Percentiles rank a stretch among this genome's conserved stretches.
Evolutionary conservation across 2,113 vertebrate species (phyloP).

Genomic region (Artemisiospiza belli): DNA sequence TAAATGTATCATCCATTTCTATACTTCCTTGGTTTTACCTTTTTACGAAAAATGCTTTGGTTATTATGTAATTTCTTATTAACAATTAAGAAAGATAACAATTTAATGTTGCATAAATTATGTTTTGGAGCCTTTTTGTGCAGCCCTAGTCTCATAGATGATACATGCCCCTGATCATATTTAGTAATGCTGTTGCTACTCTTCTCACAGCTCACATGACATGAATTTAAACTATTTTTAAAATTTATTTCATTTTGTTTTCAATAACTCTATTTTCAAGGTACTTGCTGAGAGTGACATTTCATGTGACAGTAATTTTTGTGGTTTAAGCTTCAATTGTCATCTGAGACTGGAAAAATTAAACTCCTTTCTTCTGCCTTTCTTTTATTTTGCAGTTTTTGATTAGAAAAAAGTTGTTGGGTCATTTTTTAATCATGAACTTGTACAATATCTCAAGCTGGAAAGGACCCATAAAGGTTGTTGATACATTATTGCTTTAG

Average conservation of each 20-base stretch:
- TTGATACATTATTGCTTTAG: not conserved
- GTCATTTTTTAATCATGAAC: not conserved
- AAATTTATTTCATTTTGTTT: not conserved
- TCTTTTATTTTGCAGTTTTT: not conserved
- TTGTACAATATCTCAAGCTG: not conserved
- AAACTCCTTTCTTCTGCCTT: not conserved
- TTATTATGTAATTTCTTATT: not conserved
- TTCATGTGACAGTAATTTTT: not conserved
- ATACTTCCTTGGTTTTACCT: not conserved
- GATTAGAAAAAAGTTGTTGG: not conserved
- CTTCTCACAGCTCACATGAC: not conserved
- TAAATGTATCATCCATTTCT: not conserved
- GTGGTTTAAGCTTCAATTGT: not conserved
- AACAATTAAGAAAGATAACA: not conserved
- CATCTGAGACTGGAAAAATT: not conserved
- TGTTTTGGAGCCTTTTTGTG: not conserved
- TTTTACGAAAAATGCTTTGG: not conserved
- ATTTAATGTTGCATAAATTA: not conserved
- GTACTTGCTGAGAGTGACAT: not conserved
- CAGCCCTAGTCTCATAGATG: not conserved
- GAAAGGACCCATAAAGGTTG: not conserved
- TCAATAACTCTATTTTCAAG: not conserved
- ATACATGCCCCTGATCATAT: fast-evolving
- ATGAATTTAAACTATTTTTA: not conserved
- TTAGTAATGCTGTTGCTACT: not conserved